A percentile compares a stretch with the other conserved stretches of the same genome.
phyloP scores from a whole-genome alignment of 2,797 vertebrate species.

The Lophius americanus region DNA sequence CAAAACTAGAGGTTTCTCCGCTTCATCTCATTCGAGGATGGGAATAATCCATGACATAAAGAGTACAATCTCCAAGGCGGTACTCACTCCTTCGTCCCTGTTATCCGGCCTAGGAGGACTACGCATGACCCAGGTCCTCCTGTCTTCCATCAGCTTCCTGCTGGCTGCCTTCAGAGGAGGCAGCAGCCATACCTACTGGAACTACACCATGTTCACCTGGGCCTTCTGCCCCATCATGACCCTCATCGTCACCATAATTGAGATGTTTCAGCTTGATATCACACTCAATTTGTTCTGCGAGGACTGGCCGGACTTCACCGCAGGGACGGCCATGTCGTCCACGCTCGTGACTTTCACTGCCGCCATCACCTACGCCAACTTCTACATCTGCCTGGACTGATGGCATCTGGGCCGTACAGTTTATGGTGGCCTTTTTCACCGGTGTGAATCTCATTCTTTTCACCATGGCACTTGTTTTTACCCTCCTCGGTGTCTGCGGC shows the following conservation, averaged over 20 bases:
- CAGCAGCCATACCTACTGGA: slow-evolving; percentile 70
- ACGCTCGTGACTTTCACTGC: slow-evolving; percentile 82
- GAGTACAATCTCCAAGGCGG: slow-evolving; percentile 45
- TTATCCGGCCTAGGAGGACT: slow-evolving; percentile 51
- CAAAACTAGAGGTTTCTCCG: not conserved
- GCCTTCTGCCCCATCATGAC: slow-evolving; percentile 83
- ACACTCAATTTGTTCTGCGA: slow-evolving; percentile 56
- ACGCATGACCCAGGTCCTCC: slow-evolving; percentile 67
- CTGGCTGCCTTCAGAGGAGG: slow-evolving; percentile 54
- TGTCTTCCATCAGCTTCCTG: slow-evolving; percentile 66
- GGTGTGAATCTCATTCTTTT: slow-evolving; percentile 86
- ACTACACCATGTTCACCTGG: slow-evolving; percentile 87
- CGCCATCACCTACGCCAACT: slow-evolving; percentile 79
- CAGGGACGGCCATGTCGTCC: slow-evolving; percentile 85
- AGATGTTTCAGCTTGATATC: slow-evolving; percentile 76
- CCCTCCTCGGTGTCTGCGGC: slow-evolving; percentile 72
- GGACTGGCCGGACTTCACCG: slow-evolving; percentile 82
- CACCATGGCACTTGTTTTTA: slow-evolving; percentile 82
- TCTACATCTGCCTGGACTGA: slow-evolving; percentile 68
- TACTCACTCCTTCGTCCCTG: slow-evolving; percentile 60
- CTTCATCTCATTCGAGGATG: slow-evolving; percentile 34
- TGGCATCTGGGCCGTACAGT: slow-evolving; percentile 75
- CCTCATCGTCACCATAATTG: slow-evolving; percentile 80
- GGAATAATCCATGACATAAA: slow-evolving; percentile 50
- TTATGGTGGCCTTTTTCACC: slow-evolving; percentile 84